Evolutionary conservation across 2,888 invertebrate genomes (phyloP).

Genomic region (Lymantria dispar): DNA sequence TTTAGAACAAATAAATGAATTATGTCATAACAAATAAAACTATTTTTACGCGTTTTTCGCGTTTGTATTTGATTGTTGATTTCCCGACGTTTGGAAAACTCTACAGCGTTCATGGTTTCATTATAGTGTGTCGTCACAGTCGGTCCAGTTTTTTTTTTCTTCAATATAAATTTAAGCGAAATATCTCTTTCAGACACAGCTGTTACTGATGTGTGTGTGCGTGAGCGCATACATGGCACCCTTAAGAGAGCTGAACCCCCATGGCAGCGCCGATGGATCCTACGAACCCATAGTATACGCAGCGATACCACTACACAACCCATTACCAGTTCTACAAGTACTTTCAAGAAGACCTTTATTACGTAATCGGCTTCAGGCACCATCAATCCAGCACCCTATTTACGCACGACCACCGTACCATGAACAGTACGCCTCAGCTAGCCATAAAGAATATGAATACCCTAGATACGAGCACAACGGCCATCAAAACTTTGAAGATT

Average conservation of each 20-base stretch:
- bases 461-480: constrained; percentile 9
- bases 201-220: constrained; percentile 41
- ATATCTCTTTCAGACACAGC: constrained; percentile 38
- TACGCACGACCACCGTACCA: constrained; percentile 26
- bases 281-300: constrained; percentile 59
- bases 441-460: constrained; percentile 19
- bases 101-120: no score
- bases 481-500: constrained; percentile 1
- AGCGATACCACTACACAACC: constrained; percentile 60
- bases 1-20: no score
- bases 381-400: constrained; percentile 12
- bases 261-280: constrained; percentile 45
- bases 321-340: constrained; percentile 42
- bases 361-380: constrained; percentile 27
- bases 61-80: no score
- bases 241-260: constrained; percentile 33
- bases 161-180: not conserved
- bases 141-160: no score
- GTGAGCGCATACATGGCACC: constrained; percentile 35
- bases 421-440: constrained; percentile 14
- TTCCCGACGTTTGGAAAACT: no score
- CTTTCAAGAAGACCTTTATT: constrained; percentile 13
- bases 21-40: no score
- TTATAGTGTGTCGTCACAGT: no score
- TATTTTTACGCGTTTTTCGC: no score